A percentile compares a stretch with the other conserved stretches of the same genome.
phyloP scores from a whole-genome alignment of 2,113 vertebrate species.

The Ictidomys tridecemlineatus region DNA sequence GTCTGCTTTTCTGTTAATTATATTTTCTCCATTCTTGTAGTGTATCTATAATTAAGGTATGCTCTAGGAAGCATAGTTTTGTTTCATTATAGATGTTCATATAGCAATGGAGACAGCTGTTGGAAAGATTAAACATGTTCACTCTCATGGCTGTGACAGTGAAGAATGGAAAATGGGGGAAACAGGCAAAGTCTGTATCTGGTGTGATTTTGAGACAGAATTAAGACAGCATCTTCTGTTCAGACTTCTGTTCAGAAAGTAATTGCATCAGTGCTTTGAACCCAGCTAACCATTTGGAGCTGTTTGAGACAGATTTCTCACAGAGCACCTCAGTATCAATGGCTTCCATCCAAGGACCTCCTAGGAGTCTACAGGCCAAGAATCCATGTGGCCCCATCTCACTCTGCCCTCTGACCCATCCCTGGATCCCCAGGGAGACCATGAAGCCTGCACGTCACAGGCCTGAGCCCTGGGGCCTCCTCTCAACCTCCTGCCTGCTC shows the following conservation, averaged over 20 bases:
- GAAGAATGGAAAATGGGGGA: neutral
- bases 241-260: neutral
- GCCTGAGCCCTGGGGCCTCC: neutral
- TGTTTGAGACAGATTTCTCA: neutral
- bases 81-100: neutral
- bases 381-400: neutral
- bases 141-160: neutral
- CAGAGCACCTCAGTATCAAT: neutral
- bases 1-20: neutral
- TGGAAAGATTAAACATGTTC: neutral
- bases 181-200: too few species aligned
- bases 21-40: neutral
- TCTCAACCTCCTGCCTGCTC: neutral
- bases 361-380: neutral
- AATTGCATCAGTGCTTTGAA: neutral
- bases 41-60: neutral
- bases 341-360: neutral
- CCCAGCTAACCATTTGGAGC: neutral
- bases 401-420: neutral
- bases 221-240: neutral
- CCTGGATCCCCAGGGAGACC: neutral
- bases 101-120: neutral
- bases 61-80: neutral
- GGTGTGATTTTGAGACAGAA: neutral
- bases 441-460: too few species aligned